Evolutionary conservation across 2,888 invertebrate genomes (phyloP).

Genomic region (Acrocyrtus sp.): DNA sequence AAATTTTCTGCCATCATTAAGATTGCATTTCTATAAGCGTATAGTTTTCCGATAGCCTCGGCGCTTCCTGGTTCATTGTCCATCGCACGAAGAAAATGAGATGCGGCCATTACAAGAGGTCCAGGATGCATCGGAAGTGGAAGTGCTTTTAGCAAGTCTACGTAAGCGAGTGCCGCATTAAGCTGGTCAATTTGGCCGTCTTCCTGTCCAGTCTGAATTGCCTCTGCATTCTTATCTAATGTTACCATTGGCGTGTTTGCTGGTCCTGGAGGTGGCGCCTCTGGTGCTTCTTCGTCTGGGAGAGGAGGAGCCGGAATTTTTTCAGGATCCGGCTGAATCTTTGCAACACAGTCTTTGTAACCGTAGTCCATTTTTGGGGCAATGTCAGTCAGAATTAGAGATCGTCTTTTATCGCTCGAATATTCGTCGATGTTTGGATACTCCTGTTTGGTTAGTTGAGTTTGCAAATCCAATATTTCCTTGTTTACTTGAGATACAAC

Average conservation of each 20-base stretch:
- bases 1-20: conserved; percentile 55
- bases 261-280: conserved; percentile 36
- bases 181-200: conserved; percentile 44
- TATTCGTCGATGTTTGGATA: conserved; percentile 49
- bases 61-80: conserved; percentile 32
- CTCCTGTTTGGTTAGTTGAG: conserved; percentile 32
- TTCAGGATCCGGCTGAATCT: conserved; percentile 45
- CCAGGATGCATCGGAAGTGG: conserved; percentile 52
- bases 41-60: conserved; percentile 32
- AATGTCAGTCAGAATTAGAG: conserved; percentile 49
- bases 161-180: conserved; percentile 53
- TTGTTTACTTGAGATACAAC: conserved; percentile 46
- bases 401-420: conserved; percentile 37
- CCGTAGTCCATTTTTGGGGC: conserved; percentile 54
- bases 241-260: conserved; percentile 57
- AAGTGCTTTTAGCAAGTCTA: conserved; percentile 58
- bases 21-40: conserved; percentile 55
- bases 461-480: conserved; percentile 41
- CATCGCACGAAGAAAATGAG: conserved; percentile 57
- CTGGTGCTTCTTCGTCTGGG: conserved; percentile 40
- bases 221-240: conserved; percentile 52
- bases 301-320: conserved; percentile 43
- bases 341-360: conserved; percentile 48
- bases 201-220: conserved; percentile 42
- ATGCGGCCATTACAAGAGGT: conserved; percentile 57